These are phyloP conservation scores for Cebidichthys violaceus DNA, from an alignment of 2,113 vertebrate species.

Conservation along the genomic window DNA sequence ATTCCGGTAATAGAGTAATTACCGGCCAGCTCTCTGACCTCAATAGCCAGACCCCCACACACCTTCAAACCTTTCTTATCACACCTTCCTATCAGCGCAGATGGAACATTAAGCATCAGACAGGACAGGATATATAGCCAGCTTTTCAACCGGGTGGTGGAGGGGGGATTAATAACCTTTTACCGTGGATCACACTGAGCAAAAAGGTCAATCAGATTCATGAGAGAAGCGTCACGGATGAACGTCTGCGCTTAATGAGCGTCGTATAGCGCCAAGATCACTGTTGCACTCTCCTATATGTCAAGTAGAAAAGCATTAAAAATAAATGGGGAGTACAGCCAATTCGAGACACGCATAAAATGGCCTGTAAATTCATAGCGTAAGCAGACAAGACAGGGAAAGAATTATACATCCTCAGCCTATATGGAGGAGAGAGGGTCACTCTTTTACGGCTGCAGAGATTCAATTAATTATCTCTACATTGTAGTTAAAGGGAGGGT, in stretches of 20 bases:
- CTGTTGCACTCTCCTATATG: slow-evolving; percentile 42
- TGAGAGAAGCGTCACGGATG: slow-evolving; percentile 69
- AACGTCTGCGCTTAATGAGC: slow-evolving; percentile 68
- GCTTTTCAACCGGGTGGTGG: slow-evolving; percentile 38
- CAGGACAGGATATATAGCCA: slow-evolving; percentile 40
- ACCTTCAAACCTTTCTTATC: slow-evolving; percentile 31
- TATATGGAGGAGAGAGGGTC: slow-evolving; percentile 28
- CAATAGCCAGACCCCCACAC: slow-evolving; percentile 17
- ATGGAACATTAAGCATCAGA: slow-evolving; percentile 65
- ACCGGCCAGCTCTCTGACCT: slow-evolving; percentile 50
- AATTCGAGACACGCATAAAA: slow-evolving; percentile 70
- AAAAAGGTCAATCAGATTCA: slow-evolving; percentile 83
- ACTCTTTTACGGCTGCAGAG: slow-evolving; percentile 33
- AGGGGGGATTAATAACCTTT: slow-evolving; percentile 71
- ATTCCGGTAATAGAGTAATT: slow-evolving; percentile 65
- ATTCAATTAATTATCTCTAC: slow-evolving; percentile 31
- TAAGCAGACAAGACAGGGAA: slow-evolving; percentile 43
- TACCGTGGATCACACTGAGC: slow-evolving; percentile 56
- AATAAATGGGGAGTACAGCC: slow-evolving; percentile 67
- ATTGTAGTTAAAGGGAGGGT: slow-evolving; percentile 28
- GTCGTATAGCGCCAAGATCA: slow-evolving; percentile 24
- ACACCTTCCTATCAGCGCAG: slow-evolving; percentile 48
- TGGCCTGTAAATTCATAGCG: slow-evolving; percentile 64
- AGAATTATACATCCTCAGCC: neutral
- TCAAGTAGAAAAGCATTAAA: slow-evolving; percentile 59